Percentiles rank a stretch among this genome's conserved stretches.
These are phyloP conservation scores for Anniella stebbinsi DNA, from an alignment of 2,797 vertebrate genomes.

Conservation along the genomic window DNA sequence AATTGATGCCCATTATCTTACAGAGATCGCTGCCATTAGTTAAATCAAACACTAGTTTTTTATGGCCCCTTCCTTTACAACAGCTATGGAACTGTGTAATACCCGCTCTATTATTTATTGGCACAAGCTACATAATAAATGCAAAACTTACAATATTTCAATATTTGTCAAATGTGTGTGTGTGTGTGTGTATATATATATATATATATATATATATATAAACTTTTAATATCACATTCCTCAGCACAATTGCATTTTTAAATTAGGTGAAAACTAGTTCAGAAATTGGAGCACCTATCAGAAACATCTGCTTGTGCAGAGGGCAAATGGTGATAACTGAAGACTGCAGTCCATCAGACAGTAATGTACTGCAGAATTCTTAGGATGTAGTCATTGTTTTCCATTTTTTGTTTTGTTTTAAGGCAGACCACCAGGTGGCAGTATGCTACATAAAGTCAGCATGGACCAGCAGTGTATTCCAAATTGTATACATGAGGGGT, in stretches of 20 bases:
- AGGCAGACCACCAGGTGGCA: constrained; percentile 65
- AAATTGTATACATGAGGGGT: not conserved
- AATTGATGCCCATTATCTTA: not conserved
- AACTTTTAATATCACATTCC: not conserved
- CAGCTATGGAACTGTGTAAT: not conserved
- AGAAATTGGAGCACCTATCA: constrained; percentile 6
- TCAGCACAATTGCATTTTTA: not conserved
- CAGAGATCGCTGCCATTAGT: not conserved
- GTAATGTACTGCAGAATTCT: not conserved
- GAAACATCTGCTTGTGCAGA: constrained; percentile 18
- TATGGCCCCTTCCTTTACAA: not conserved
- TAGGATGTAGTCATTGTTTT: not conserved
- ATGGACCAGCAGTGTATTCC: not conserved
- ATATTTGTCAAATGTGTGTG: constrained; percentile 9
- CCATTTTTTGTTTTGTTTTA: not conserved
- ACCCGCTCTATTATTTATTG: not conserved
- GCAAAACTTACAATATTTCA: constrained; percentile 3
- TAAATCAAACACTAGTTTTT: not conserved
- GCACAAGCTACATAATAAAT: not conserved
- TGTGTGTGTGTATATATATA: too few relatives aligned
- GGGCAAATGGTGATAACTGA: not conserved
- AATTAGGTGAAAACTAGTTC: constrained; percentile 27
- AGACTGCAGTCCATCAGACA: not conserved
- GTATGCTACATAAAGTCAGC: constrained; percentile 32
- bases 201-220: too few relatives aligned